Evolutionary conservation across 2,888 invertebrate species (phyloP).

Genomic region (Melinopterus prodromus): DNA sequence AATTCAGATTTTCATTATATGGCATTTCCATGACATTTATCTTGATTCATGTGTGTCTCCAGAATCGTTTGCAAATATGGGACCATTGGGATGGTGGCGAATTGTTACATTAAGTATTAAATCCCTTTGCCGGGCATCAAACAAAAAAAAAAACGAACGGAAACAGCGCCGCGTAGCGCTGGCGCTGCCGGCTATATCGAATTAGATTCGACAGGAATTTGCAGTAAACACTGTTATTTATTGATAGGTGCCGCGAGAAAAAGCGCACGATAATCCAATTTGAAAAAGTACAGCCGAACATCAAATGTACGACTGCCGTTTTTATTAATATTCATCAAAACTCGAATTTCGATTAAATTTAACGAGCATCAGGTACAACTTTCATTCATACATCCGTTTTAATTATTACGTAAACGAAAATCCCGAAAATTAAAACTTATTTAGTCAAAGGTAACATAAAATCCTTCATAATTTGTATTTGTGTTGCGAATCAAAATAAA

Average conservation of each 20-base stretch:
- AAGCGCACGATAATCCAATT: neutral
- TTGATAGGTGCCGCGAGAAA: neutral
- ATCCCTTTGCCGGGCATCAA: neutral
- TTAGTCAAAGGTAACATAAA: too few relatives aligned
- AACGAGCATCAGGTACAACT: too few relatives aligned
- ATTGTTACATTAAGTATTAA: neutral
- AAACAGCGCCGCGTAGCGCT: neutral
- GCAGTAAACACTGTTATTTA: slow-evolving; percentile 4
- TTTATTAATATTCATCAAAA: neutral
- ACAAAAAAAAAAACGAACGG: neutral
- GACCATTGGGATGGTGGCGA: neutral
- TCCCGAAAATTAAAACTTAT: too few relatives aligned
- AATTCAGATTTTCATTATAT: too few relatives aligned
- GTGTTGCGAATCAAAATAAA: too few relatives aligned
- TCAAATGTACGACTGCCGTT: neutral
- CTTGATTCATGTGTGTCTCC: neutral
- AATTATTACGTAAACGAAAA: too few relatives aligned
- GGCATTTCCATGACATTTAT: too few relatives aligned
- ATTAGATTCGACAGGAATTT: neutral
- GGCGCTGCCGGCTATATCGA: neutral
- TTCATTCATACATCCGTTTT: too few relatives aligned
- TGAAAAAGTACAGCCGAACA: neutral
- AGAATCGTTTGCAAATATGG: neutral
- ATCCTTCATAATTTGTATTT: too few relatives aligned
- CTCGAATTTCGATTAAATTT: too few relatives aligned